These are phyloP conservation scores for Heteropelma amictum DNA, from an alignment of 2,888 invertebrate genomes.

Conservation along the genomic window DNA sequence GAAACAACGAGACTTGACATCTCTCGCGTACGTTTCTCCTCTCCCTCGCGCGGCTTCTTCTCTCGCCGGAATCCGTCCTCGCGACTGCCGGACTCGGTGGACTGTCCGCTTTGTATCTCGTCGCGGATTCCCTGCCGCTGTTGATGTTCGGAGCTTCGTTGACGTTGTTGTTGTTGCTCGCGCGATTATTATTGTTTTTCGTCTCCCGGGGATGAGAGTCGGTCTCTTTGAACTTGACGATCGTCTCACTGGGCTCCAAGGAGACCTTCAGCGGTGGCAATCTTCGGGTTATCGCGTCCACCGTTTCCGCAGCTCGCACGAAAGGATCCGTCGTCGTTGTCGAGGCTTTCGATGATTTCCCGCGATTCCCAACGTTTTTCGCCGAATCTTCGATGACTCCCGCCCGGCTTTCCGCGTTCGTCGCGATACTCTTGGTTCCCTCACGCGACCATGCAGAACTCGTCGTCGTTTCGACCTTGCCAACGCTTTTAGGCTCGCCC, in stretches of 20 bases:
- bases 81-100: constrained; percentile 61
- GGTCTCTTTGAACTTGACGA: constrained; percentile 35
- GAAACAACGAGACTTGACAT: constrained; percentile 49
- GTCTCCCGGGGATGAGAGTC: constrained; percentile 52
- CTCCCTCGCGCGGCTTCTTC: constrained; percentile 73
- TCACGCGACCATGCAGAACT: neutral
- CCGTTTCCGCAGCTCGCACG: constrained; percentile 43
- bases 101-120: constrained; percentile 24
- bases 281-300: constrained; percentile 52
- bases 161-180: constrained; percentile 62
- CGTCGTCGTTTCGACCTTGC: neutral
- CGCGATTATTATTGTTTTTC: constrained; percentile 60
- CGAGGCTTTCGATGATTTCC: constrained; percentile 29
- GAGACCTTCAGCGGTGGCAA: constrained; percentile 50
- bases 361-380: neutral
- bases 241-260: constrained; percentile 23
- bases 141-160: constrained; percentile 52
- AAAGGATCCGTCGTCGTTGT: constrained; percentile 40
- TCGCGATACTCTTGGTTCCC: neutral
- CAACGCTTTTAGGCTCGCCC: neutral
- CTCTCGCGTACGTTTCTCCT: constrained; percentile 67
- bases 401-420: neutral
- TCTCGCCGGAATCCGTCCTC: constrained; percentile 66
- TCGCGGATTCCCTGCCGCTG: constrained; percentile 3
- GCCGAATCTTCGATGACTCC: neutral